Base-by-base conservation (phyloP, 2,888 invertebrate genomes). In the Tholera decimalis region DNA sequence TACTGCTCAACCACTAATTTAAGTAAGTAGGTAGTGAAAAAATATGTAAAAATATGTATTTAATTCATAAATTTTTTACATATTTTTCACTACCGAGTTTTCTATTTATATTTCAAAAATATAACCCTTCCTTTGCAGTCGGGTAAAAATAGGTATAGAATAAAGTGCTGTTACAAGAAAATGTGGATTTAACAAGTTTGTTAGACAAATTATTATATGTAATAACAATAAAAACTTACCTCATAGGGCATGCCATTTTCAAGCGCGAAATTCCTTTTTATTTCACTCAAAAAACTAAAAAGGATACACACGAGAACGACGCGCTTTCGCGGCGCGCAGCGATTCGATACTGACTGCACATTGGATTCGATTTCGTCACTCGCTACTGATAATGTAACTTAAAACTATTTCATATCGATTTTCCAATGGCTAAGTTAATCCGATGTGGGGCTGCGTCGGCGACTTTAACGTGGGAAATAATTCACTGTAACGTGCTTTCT, bases 181-280 rank as follows among this genome's bases (percentile, higher is more conserved):
- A 26, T 13, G 20, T 24, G 15, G 11, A 24, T 24, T n/a, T 22
- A 30, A 69, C 11, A 20, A 18, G 1, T n/a, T n/a, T 2, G 4
- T 46, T 3, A 35, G 0, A 7, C 2, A 33, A 53, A n/a, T 26
- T 18, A n/a, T 18, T 44, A 18, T 41, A 64, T 26, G 5, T 41
- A 37, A 72, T 46, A 3, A 46, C 73, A 53, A 63, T 43, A 58
- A 49, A 43, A 47, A 77, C 87, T 89, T 47, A 94, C 94, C 94
- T 90, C 94, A 94, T 94, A 44, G 94, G 94, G 77, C 94, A 95
- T 53, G 92, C 94, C 94, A 95, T 95, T 82, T 83, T 89, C 2
- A 26, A 70, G 61, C 62, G 9, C 18, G 9, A 3, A 7, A 4
- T 22, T 18, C 39, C 53, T 24, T 20, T 57, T 49, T 64, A 41